Conservation (phyloP, 2,888 invertebrate species). For the Meteorus cinctellus region DNA sequence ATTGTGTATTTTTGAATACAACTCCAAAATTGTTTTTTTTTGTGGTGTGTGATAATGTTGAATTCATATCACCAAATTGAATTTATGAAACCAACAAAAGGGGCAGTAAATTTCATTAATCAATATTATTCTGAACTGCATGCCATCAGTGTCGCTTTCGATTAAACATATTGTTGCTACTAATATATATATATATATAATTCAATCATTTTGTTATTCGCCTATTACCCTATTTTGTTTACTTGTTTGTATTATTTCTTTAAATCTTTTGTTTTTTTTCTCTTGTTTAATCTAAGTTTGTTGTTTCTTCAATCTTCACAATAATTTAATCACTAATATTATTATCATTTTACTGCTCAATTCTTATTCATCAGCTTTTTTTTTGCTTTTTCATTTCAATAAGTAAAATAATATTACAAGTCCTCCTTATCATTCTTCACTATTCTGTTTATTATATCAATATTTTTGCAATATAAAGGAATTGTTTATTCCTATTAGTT, state of each 20-base stretch:
- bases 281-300: constrained; percentile 47
- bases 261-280: constrained; percentile 14
- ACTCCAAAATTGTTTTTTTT: neutral
- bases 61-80: neutral
- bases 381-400: constrained; percentile 43
- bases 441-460: constrained; percentile 61
- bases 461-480: constrained; percentile 49
- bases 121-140: constrained; percentile 64
- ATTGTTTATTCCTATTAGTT: constrained; percentile 55
- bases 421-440: constrained; percentile 49
- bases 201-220: constrained; percentile 71
- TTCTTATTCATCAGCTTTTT: constrained; percentile 11
- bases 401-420: constrained; percentile 68
- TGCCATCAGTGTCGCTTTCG: constrained; percentile 45
- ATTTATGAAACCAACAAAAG: constrained; percentile 64
- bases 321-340: constrained; percentile 61
- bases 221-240: constrained; percentile 72
- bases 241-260: constrained; percentile 60
- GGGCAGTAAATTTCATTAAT: constrained; percentile 63
- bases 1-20: neutral
- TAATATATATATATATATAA: constrained; percentile 38
- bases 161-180: constrained; percentile 52
- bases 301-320: constrained; percentile 55
- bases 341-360: constrained; percentile 48
- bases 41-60: neutral